Evolutionary conservation across 30 jellyfish, hydroid and myxozoan genomes (phyloP).

Genomic region (Rhopilema esculentum): DNA sequence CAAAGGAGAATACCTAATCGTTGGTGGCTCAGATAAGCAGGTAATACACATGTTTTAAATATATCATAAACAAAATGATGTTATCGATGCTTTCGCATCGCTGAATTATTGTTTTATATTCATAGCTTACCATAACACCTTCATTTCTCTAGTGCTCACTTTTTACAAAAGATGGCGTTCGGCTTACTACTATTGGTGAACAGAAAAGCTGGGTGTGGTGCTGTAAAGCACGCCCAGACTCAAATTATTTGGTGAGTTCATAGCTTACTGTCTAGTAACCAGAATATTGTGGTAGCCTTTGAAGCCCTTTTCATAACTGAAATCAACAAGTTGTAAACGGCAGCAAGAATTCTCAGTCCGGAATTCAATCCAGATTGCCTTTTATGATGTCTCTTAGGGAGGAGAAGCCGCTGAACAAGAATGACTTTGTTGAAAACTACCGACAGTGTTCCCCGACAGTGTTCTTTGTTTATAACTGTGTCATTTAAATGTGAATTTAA

Average conservation of each 20-base stretch:
- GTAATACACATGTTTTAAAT: conserved; percentile 10
- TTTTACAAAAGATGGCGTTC: conserved; percentile 92
- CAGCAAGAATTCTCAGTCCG: too few relatives aligned
- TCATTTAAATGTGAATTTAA: too few relatives aligned
- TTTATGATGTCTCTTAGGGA: too few relatives aligned
- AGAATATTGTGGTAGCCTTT: not conserved
- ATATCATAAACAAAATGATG: not conserved
- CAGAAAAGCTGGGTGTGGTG: conserved; percentile 98
- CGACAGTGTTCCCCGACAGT: too few relatives aligned
- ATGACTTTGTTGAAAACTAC: too few relatives aligned
- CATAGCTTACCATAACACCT: not conserved
- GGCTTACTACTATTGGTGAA: conserved; percentile 90
- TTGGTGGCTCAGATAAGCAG: conserved; percentile 97
- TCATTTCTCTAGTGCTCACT: conserved; percentile 80
- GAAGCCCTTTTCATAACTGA: not conserved
- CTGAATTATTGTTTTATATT: too few relatives aligned
- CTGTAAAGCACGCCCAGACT: conserved; percentile 94
- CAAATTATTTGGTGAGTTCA: conserved; percentile 89
- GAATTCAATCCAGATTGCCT: too few relatives aligned
- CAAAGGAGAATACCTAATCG: conserved; percentile 90
- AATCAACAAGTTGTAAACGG: too few relatives aligned
- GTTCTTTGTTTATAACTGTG: not conserved
- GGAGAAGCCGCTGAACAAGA: too few relatives aligned
- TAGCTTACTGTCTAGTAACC: not conserved
- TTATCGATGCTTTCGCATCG: not conserved